Evolutionary conservation across 2,888 invertebrate species (phyloP).

Genomic region (Lycia hirtaria): DNA sequence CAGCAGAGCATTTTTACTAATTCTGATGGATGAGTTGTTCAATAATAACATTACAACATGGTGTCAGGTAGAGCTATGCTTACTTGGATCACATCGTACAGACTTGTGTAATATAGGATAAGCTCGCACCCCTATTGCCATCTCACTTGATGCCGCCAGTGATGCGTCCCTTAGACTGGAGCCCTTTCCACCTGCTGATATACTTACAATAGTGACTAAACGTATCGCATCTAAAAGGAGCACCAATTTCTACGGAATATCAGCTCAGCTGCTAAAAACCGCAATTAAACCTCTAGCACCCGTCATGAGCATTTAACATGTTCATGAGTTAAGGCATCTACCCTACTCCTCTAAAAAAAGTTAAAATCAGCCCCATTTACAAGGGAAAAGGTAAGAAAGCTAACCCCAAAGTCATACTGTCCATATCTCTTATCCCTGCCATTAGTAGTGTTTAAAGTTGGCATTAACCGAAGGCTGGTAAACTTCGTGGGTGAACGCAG

Average conservation of each 20-base stretch:
- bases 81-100: no score
- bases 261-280: not conserved
- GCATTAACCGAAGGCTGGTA: constrained; percentile 8
- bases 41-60: no score
- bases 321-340: not conserved
- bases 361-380: constrained; percentile 18
- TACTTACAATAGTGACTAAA: not conserved
- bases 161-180: not conserved
- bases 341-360: constrained; percentile 3
- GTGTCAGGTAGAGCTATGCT: no score
- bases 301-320: not conserved
- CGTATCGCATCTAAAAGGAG: not conserved
- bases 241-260: not conserved
- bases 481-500: not conserved
- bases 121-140: no score
- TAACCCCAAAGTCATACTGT: constrained; percentile 10
- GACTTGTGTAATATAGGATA: no score
- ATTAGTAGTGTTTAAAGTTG: constrained; percentile 22
- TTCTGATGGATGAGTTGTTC: no score
- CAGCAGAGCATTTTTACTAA: no score
- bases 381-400: constrained; percentile 22
- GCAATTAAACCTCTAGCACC: not conserved
- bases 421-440: constrained; percentile 22
- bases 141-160: not conserved
- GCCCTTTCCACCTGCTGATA: not conserved